Evolutionary conservation across 1,140 invertebrate species (phyloP), one percentile per base, ranked within the genome.

Genomic region (Atta colombica): DNA sequence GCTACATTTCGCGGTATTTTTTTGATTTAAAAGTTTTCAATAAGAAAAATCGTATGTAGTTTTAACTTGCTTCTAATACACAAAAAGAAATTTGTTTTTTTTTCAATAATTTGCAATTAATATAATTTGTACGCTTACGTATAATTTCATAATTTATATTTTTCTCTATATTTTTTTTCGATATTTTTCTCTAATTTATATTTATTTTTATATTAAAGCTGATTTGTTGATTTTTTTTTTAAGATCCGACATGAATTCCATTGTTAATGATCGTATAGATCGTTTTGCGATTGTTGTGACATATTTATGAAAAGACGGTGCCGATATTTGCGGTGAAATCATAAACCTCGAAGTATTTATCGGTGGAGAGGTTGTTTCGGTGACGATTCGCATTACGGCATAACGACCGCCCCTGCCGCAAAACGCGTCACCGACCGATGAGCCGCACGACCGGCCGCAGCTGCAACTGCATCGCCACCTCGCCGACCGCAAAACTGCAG

Each of bases 361-460:
- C 88, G 58, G 25, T 51, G 28, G 25, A 8, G 53, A 5, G n/a
- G 39, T 60, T 60, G 72, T 39, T 74, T 60, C 53, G 39, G 77
- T 53, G 77, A 55, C 61, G 88, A 90, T 66, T 90, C 85, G 86
- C 82, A 85, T 49, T 84, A 77, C 86, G 81, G 86, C 81, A 84
- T 68, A 86, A 90, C 89, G 61, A 89, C 88, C 89, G 89, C 60
- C 45, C n/a, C 89, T 72, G 65, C 89, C 89, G 89, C 89, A 87
- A 90, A 90, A 90, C 89, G 89, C 89, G 71, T 88, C 86, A 55
- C 31, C 60, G 28, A 31, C 74, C 74, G 60, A 85, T 31, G 80
- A 84, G 75, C 72, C 72, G 60, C 60, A 85, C 74, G 69, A 77
- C 68, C 86, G 63, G 63, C 68, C 81, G 81, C 80, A 87, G 31